Base-by-base conservation (phyloP, 1,140 invertebrate species). In the Hetaerina americana region DNA sequence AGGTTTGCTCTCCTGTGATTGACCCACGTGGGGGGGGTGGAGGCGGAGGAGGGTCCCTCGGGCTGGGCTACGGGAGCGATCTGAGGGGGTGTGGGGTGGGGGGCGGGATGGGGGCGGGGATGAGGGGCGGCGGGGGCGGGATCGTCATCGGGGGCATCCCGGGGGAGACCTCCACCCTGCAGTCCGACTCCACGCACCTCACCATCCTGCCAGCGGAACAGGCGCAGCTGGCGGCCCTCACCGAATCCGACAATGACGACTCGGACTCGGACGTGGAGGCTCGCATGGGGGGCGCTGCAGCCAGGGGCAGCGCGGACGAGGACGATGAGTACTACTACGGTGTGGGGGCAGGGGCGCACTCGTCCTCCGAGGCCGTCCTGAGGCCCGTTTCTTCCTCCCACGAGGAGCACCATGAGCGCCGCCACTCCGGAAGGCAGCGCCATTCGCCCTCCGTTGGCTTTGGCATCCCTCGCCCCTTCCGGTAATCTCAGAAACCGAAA, bases 141-240 rank as follows among this genome's bases (percentile, higher is more conserved):
- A n/a, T 12, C 15, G 40, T 12, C 10, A n/a, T 57, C 3, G 83
- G 78, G 76, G 86, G 84, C 77, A 83, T 86, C 75, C 84, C 86
- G 70, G 86, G 88, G 73, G 90, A 90, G 81, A 90, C 88, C 75
- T 90, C 88, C 75, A 91, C 89, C 0, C 82, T 91, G 69, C 88
- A 90, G 77, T 89, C 88, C 57, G 90, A 92, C 80, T 85, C 87
- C 0, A 89, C 87, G 1, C 87, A 89, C 77, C 83, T 90, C 10
- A 90, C 89, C 26, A 89, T 87, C 75, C 80, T 87, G 73, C 84
- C 84, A 5, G 84, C 83, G 71, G 85, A 82, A 40, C 78, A 78
- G 66, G 79, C 81, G 28, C 81, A 82, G 72, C 73, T 83, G 70
- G 79, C 81, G 15, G 80, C 79, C 5, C 76, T 82, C 26, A 81